A percentile compares a stretch with the other conserved stretches of the same genome.
Evolutionary conservation across 2,888 invertebrate species (phyloP).

Genomic region (Idaea aversata): DNA sequence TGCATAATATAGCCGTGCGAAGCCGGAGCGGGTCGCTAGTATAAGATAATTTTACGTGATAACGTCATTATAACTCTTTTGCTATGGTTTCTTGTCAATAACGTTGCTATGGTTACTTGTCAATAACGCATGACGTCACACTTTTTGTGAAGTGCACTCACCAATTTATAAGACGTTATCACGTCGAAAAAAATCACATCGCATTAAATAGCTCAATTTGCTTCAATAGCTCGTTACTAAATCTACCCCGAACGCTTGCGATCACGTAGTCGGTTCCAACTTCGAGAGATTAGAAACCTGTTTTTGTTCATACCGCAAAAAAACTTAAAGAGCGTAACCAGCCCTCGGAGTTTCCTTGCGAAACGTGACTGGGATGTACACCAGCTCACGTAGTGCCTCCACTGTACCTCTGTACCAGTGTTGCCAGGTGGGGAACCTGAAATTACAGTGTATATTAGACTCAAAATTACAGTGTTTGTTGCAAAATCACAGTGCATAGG

Average conservation of each 20-base stretch:
- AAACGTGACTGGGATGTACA: constrained; percentile 34
- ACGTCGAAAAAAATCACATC: neutral
- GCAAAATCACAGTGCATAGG: no score
- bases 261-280: neutral
- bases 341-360: constrained; percentile 19
- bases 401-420: constrained; percentile 4
- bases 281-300: neutral
- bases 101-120: no score
- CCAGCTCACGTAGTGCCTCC: constrained; percentile 25
- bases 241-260: neutral
- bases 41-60: no score
- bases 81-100: no score
- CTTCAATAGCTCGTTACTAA: neutral
- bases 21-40: no score
- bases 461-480: neutral
- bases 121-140: no score
- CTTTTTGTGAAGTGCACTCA: no score
- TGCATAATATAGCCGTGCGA: no score
- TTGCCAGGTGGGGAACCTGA: neutral
- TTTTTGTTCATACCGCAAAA: constrained; percentile 19
- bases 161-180: no score
- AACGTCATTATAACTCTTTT: no score
- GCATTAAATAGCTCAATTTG: neutral
- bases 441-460: neutral
- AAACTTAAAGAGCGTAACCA: constrained; percentile 23